Conservation (phyloP, 2,888 invertebrate species). For the Hetaerina titia region DNA sequence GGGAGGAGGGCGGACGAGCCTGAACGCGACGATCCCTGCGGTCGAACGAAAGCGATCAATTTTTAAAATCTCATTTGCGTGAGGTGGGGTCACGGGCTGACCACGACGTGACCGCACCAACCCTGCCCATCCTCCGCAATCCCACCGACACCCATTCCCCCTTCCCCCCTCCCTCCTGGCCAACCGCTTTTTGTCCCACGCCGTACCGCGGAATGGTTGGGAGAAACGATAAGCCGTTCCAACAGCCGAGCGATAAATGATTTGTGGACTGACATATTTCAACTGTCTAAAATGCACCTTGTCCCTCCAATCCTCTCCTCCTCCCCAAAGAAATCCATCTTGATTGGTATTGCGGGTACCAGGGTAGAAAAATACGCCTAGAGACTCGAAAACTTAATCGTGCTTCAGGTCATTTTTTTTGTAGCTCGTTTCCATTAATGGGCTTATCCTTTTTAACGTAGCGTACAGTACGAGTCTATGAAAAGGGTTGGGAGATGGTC, state of each 20-base stretch:
- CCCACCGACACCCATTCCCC: background rate
- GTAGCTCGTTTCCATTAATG: too few relatives aligned
- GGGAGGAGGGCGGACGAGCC: background rate
- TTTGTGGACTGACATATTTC: background rate
- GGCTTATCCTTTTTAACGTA: too few relatives aligned
- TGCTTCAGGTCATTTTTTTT: too few relatives aligned
- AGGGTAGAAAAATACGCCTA: too few relatives aligned
- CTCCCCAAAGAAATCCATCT: too few relatives aligned
- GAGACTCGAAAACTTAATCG: too few relatives aligned
- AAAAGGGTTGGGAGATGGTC: too few relatives aligned
- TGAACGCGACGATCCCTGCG: slow-evolving; percentile 26
- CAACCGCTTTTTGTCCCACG: background rate
- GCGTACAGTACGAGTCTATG: too few relatives aligned
- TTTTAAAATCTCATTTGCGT: slow-evolving; percentile 63
- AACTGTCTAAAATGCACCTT: too few relatives aligned
- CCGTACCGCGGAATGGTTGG: background rate
- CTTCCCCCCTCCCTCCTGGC: background rate
- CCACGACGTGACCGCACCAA: background rate
- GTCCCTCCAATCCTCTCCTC: too few relatives aligned
- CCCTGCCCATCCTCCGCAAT: background rate
- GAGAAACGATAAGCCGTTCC: background rate
- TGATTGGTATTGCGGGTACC: too few relatives aligned
- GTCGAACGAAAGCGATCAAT: slow-evolving; percentile 26
- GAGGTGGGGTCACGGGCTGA: slow-evolving; percentile 32
- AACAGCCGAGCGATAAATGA: background rate